phyloP scores from a whole-genome alignment of 2,797 vertebrate species.

The Lepus oiostolus region DNA sequence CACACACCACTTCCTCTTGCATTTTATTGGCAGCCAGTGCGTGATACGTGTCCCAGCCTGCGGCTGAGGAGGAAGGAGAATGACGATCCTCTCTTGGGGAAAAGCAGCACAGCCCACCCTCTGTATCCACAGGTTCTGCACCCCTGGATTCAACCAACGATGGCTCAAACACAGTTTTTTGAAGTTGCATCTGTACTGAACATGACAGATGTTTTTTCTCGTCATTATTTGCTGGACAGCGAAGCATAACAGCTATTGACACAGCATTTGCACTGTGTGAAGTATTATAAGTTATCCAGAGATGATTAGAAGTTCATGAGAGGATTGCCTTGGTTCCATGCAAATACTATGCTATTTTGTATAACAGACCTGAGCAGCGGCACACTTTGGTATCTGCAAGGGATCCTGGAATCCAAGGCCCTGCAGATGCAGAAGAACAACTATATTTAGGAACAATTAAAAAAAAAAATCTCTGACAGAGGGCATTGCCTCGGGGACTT shows the following conservation, averaged over 20 bases:
- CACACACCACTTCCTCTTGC: not conserved
- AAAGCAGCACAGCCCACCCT: not conserved
- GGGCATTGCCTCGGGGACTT: not conserved
- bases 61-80: not conserved
- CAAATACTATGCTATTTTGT: not conserved
- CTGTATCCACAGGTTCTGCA: not conserved
- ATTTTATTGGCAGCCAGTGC: not conserved
- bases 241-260: not conserved
- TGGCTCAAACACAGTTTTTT: not conserved
- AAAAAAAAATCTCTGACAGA: not conserved
- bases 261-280: not conserved
- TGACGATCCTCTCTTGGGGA: not conserved
- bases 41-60: not conserved
- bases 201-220: not conserved
- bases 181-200: not conserved
- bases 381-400: too few species aligned
- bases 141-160: not conserved
- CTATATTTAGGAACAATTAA: slow-evolving; percentile 20
- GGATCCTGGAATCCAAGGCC: too few species aligned
- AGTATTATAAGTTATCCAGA: not conserved
- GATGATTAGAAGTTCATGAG: not conserved
- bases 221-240: not conserved
- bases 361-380: not conserved
- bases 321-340: not conserved
- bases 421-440: not conserved